Percentiles rank a stretch among this genome's conserved stretches.
These are phyloP conservation scores for Tyria jacobaeae DNA, from an alignment of 2,888 invertebrate genomes.

Conservation along the genomic window DNA sequence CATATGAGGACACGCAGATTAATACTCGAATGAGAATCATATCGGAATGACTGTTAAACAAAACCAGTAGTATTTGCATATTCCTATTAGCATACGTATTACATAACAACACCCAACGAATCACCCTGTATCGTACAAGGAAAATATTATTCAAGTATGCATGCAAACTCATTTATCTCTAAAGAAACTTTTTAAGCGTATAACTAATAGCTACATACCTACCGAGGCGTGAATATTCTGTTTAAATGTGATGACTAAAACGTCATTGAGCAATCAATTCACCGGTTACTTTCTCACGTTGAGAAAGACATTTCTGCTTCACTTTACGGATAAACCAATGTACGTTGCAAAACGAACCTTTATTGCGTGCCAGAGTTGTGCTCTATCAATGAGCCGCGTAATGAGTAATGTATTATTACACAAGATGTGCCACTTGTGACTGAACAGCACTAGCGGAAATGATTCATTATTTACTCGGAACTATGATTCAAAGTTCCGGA, in stretches of 20 bases:
- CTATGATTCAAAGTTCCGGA: conserved; percentile 77
- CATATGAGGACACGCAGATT: too few relatives aligned
- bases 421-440: conserved; percentile 48
- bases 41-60: too few relatives aligned
- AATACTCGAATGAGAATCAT: too few relatives aligned
- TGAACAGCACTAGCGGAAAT: conserved; percentile 67
- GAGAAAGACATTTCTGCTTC: conserved; percentile 15
- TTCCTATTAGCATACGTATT: background rate
- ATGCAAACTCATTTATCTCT: conserved; percentile 5
- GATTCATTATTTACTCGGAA: conserved; percentile 78
- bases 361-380: conserved; percentile 1
- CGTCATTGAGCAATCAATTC: conserved; percentile 30
- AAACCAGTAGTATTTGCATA: background rate
- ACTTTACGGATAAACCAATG: conserved; percentile 29
- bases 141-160: conserved; percentile 6
- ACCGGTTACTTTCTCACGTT: conserved; percentile 36
- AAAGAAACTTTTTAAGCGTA: background rate
- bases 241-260: conserved; percentile 33
- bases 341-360: conserved; percentile 12
- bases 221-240: conserved; percentile 13
- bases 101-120: background rate
- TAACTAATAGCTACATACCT: background rate
- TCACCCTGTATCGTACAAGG: conserved; percentile 11
- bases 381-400: conserved; percentile 6
- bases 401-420: conserved; percentile 44